phyloP scores from a whole-genome alignment of 2,888 invertebrate genomes.

The Tachina fera region DNA sequence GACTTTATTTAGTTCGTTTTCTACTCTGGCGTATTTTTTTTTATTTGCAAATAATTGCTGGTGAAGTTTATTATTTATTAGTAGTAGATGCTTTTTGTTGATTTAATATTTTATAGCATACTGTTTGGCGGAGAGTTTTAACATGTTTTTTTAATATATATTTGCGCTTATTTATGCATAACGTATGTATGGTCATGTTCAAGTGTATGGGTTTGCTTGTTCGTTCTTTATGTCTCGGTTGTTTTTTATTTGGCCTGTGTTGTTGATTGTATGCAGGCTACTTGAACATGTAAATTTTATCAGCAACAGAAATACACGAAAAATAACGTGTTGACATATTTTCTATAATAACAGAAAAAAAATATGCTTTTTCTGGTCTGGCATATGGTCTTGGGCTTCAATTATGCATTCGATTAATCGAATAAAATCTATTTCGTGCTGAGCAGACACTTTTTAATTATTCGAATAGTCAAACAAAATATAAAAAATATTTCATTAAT shows the following conservation, averaged over 20 bases:
- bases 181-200: conserved; percentile 10
- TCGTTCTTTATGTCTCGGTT: conserved; percentile 26
- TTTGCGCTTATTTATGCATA: background rate
- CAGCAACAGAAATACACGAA: conserved; percentile 30
- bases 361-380: background rate
- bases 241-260: conserved; percentile 41
- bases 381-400: no score
- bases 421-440: no score
- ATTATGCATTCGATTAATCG: no score
- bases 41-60: conserved; percentile 2
- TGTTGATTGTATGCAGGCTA: conserved; percentile 17
- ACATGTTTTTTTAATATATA: background rate
- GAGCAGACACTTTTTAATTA: no score
- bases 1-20: conserved; percentile 27
- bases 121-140: conserved; percentile 25
- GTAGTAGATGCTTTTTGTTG: conserved; percentile 43
- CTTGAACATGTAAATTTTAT: conserved; percentile 49
- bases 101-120: conserved; percentile 52
- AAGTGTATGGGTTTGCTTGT: background rate
- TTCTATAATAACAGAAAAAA: conserved; percentile 1
- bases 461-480: no score
- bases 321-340: conserved; percentile 60
- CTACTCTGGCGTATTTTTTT: background rate
- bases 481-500: no score
- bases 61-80: conserved; percentile 45